phyloP scores from a whole-genome alignment of 1,140 invertebrate genomes.

The Nylanderia fulva region DNA sequence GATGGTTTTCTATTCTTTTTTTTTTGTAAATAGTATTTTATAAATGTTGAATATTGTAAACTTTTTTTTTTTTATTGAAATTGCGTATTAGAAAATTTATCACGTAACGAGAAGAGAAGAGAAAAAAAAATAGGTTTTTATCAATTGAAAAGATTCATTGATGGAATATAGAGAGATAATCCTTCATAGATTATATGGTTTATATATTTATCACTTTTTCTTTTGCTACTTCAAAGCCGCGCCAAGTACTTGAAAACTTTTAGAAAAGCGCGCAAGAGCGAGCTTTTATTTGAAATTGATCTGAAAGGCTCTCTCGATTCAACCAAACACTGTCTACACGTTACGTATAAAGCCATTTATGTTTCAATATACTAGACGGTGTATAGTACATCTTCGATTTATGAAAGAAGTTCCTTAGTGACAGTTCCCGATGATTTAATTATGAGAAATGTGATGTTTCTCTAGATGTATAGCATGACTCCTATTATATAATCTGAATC shows the following conservation, averaged over 20 bases:
- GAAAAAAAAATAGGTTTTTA: background rate
- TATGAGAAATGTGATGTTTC: conserved; percentile 4
- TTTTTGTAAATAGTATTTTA: too few species aligned
- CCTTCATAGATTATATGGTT: conserved; percentile 7
- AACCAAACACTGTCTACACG: background rate
- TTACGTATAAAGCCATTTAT: background rate
- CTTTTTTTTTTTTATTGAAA: too few species aligned
- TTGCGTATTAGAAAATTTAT: background rate
- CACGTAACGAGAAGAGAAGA: background rate
- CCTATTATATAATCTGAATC: background rate
- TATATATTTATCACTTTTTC: conserved; percentile 1
- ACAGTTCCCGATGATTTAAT: conserved; percentile 6
- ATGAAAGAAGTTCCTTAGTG: conserved; percentile 7
- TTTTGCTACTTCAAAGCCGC: background rate
- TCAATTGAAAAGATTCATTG: background rate
- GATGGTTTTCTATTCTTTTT: too few species aligned
- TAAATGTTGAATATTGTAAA: too few species aligned
- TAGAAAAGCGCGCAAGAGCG: background rate
- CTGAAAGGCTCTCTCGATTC: background rate
- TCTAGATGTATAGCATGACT: conserved; percentile 14
- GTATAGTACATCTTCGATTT: background rate
- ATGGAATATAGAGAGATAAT: background rate
- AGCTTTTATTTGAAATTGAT: conserved; percentile 28
- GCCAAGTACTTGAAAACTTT: conserved; percentile 7
- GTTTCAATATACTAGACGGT: background rate